These are phyloP conservation scores for Perca flavescens DNA, from an alignment of 2,113 vertebrate species.

Conservation along the genomic window DNA sequence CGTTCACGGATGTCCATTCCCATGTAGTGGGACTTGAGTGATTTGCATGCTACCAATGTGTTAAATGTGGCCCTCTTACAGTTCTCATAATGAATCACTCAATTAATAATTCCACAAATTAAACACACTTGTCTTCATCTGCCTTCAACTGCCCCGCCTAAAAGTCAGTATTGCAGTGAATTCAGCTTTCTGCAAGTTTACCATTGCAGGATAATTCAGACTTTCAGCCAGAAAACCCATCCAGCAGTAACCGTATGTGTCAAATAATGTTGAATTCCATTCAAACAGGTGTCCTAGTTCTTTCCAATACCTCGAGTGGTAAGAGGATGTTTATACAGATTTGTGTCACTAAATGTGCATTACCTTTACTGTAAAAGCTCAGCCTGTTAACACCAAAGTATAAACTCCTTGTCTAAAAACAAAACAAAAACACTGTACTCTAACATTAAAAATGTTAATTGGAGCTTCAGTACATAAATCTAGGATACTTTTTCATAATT, in stretches of 20 bases:
- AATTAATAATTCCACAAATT: too few species aligned
- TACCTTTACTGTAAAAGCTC: not conserved
- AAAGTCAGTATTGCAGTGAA: not conserved
- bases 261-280: not conserved
- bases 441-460: not conserved
- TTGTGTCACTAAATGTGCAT: constrained; percentile 4
- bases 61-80: not conserved
- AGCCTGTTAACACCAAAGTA: not conserved
- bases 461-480: not conserved
- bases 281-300: constrained; percentile 6
- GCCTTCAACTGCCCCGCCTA: not conserved
- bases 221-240: not conserved
- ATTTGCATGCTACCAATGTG: not conserved
- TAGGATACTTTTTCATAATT: not conserved
- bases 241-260: not conserved
- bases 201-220: not conserved
- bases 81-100: constrained; percentile 4
- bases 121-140: constrained; percentile 2
- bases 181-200: not conserved
- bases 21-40: not conserved
- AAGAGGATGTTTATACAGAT: not conserved
- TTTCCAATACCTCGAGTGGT: not conserved
- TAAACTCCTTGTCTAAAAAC: not conserved
- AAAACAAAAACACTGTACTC: not conserved
- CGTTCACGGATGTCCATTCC: not conserved